Evolutionary conservation across 2,113 vertebrate genomes (phyloP).

Genomic region (Patagioenas fasciata): DNA sequence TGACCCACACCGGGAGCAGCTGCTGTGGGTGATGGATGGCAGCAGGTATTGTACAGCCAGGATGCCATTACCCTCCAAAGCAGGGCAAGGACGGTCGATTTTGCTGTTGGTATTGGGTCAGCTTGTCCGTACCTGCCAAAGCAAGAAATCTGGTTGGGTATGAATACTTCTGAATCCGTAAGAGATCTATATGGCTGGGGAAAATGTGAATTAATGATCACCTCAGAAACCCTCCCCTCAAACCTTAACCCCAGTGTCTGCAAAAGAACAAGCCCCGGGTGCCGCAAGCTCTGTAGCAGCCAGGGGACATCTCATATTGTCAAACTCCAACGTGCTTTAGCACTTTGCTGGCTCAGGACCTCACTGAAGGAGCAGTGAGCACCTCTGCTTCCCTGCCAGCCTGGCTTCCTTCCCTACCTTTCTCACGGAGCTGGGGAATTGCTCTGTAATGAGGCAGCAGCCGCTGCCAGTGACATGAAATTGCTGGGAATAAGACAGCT

Average conservation of each 20-base stretch:
- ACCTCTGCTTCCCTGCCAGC: background rate
- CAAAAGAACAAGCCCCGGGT: background rate
- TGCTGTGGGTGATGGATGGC: rapidly evolving
- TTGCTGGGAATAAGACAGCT: background rate
- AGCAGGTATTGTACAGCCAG: background rate
- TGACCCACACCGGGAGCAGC: background rate
- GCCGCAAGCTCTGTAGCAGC: background rate
- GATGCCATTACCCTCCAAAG: background rate
- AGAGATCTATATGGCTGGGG: background rate
- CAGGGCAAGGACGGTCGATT: background rate
- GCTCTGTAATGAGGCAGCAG: conserved; percentile 33
- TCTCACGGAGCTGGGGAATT: background rate
- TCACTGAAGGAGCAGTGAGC: background rate
- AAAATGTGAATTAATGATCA: rapidly evolving
- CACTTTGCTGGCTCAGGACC: background rate
- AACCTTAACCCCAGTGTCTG: background rate
- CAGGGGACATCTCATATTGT: background rate
- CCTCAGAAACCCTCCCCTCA: background rate
- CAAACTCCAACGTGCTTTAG: background rate
- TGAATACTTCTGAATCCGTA: background rate
- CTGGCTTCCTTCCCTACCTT: background rate
- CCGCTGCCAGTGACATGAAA: background rate
- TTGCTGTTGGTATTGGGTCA: background rate
- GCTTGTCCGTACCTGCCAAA: background rate
- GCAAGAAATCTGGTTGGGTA: background rate